Evolutionary conservation across 2,113 vertebrate species (phyloP).

Genomic region (Phoxinus phoxinus): DNA sequence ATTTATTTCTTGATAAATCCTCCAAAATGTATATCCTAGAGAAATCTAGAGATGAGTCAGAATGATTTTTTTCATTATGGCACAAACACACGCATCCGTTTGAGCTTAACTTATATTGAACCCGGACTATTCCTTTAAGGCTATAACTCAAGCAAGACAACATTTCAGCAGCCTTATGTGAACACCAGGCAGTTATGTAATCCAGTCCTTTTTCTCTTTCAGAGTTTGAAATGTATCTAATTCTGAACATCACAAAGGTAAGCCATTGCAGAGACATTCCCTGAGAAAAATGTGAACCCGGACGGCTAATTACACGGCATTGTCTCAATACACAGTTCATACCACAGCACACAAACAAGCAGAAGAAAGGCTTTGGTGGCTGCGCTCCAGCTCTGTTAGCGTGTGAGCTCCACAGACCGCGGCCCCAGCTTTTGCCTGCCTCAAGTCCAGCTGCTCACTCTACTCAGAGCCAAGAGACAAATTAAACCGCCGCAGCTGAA

Average conservation of each 20-base stretch:
- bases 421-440: constrained; percentile 23
- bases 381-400: constrained; percentile 39
- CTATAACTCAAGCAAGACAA: not conserved
- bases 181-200: not conserved
- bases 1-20: not conserved
- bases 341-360: constrained; percentile 22
- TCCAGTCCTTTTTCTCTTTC: not conserved
- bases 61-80: not conserved
- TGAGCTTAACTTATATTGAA: not conserved
- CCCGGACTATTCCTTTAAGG: not conserved
- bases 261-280: not conserved
- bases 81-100: not conserved
- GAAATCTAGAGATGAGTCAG: not conserved
- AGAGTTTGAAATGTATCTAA: constrained; percentile 14
- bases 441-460: constrained; percentile 44
- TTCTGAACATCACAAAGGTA: not conserved
- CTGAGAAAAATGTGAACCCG: not conserved
- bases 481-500: constrained; percentile 39
- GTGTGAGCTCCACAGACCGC: constrained; percentile 22
- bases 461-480: constrained; percentile 42
- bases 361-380: constrained; percentile 11
- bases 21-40: not conserved
- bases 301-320: not conserved
- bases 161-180: not conserved
- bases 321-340: constrained; percentile 22